phyloP scores from a whole-genome alignment of 2,888 invertebrate species.

The Lasioglossum lativentre region DNA sequence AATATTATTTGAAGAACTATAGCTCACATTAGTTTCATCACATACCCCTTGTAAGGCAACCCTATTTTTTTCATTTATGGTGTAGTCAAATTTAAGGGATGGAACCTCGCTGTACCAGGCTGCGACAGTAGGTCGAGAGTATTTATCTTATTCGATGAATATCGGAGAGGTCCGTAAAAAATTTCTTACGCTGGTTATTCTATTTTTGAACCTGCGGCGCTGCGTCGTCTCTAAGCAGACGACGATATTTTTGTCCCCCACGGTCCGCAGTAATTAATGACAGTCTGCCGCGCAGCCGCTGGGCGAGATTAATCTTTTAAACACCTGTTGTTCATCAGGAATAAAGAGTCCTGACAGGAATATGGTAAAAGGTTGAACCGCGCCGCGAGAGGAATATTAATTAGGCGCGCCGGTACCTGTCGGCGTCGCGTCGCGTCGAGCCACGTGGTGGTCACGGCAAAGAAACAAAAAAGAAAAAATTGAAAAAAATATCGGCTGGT shows the following conservation, averaged over 20 bases:
- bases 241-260: neutral
- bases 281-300: neutral
- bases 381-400: neutral
- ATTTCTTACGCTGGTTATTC: neutral
- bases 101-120: too few relatives aligned
- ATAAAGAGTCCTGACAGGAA: neutral
- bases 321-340: slow-evolving; percentile 14
- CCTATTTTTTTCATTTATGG: too few relatives aligned
- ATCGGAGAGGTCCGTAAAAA: neutral
- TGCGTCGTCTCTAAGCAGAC: neutral
- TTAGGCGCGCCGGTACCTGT: neutral
- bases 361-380: neutral
- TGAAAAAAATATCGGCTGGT: neutral
- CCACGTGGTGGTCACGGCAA: neutral
- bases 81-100: too few relatives aligned
- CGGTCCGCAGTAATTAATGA: neutral
- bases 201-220: neutral
- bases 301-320: neutral
- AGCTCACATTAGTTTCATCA: too few relatives aligned
- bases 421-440: neutral
- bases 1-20: too few relatives aligned
- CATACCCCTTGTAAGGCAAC: too few relatives aligned
- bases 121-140: neutral
- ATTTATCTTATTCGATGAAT: neutral
- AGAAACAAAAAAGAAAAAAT: neutral